Evolutionary conservation across 2,797 vertebrate species (phyloP).

Genomic region (Aldrovandia affinis): DNA sequence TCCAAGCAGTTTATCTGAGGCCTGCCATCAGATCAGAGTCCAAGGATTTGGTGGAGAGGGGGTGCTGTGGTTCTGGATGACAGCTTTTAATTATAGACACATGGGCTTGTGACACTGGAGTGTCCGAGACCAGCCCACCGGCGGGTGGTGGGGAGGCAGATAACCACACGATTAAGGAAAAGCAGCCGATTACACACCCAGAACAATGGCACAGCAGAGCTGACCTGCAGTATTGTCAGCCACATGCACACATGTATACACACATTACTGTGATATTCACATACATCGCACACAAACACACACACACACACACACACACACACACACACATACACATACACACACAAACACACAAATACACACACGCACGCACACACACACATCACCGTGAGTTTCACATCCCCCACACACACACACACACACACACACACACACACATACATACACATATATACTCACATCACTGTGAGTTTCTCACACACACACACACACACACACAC

Average conservation of each 20-base stretch:
- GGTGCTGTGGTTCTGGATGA: slow-evolving; percentile 78
- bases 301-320: not conserved
- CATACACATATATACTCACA: no score
- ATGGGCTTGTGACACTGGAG: slow-evolving; percentile 74
- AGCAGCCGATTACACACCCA: slow-evolving; percentile 34
- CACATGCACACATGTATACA: not conserved
- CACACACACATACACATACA: no score
- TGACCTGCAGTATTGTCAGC: slow-evolving; percentile 56
- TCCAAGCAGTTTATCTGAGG: slow-evolving; percentile 73
- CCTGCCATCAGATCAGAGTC: slow-evolving; percentile 76
- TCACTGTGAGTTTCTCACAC: no score
- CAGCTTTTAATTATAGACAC: slow-evolving; percentile 82
- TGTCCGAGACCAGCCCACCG: slow-evolving; percentile 72
- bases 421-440: no score
- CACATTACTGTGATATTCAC: not conserved
- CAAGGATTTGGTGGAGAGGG: slow-evolving; percentile 71
- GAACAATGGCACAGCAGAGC: slow-evolving; percentile 46
- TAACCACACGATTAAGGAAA: slow-evolving; percentile 50
- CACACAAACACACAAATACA: not conserved
- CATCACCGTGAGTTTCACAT: no score
- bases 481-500: no score
- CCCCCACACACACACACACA: no score
- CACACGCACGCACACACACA: not conserved
- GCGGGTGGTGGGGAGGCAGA: slow-evolving; percentile 73
- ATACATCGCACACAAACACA: not conserved